phyloP scores from a whole-genome alignment of 2,888 invertebrate genomes.

The Coelopa pilipes region DNA sequence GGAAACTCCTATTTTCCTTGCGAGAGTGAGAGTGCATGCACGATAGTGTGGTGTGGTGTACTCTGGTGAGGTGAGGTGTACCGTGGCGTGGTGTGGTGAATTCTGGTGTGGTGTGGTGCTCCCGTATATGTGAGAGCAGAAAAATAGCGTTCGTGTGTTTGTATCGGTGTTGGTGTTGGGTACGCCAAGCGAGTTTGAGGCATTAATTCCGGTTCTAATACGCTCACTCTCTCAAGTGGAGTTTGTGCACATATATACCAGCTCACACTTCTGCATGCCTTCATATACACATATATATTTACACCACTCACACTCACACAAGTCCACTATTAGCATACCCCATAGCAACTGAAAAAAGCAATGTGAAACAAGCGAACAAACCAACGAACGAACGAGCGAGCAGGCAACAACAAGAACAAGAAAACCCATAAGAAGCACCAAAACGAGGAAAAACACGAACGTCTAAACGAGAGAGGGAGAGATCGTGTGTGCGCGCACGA shows the following conservation, averaged over 20 bases:
- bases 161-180: neutral
- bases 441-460: constrained; percentile 19
- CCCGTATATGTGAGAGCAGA: constrained; percentile 4
- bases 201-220: constrained; percentile 20
- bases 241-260: constrained; percentile 9
- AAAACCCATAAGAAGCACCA: neutral
- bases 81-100: neutral
- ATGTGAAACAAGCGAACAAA: too few relatives aligned
- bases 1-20: constrained; percentile 31
- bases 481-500: too few relatives aligned
- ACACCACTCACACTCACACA: neutral
- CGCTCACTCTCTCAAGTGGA: constrained; percentile 12
- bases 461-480: constrained; percentile 26
- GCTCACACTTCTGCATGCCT: neutral
- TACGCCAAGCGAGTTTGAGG: constrained; percentile 7
- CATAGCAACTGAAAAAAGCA: constrained; percentile 9
- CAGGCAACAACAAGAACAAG: too few relatives aligned
- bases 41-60: neutral
- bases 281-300: neutral
- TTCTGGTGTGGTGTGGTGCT: constrained; percentile 4
- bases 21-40: constrained; percentile 30
- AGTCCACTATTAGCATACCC: constrained; percentile 32
- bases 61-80: constrained; percentile 11
- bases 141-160: neutral
- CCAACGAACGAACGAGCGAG: neutral